phyloP scores from a whole-genome alignment of 2,888 invertebrate genomes.

The Tubulanus polymorphus region DNA sequence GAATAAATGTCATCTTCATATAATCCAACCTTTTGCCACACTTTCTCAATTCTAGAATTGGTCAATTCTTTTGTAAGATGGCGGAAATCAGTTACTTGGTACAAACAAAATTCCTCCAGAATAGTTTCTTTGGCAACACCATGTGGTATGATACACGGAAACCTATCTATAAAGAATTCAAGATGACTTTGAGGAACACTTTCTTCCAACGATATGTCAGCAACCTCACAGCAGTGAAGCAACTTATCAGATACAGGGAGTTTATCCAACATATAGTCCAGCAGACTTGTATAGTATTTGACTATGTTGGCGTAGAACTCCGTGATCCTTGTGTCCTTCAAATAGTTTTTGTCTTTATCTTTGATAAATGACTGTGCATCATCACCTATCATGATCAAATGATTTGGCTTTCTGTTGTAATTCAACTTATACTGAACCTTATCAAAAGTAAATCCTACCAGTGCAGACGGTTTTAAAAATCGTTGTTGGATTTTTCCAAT shows the following conservation, averaged over 20 bases:
- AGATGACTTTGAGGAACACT: no score
- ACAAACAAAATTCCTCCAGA: no score
- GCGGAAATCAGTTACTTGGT: no score
- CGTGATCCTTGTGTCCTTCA: constrained; percentile 14
- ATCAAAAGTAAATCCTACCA: neutral
- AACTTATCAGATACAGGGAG: constrained; percentile 20
- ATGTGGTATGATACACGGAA: no score
- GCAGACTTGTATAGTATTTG: constrained; percentile 14
- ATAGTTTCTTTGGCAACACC: no score
- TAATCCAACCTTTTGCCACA: no score
- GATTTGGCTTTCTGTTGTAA: neutral
- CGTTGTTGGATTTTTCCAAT: neutral
- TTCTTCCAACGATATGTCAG: no score
- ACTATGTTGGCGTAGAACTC: constrained; percentile 12
- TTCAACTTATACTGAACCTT: constrained; percentile 8
- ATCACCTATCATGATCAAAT: constrained; percentile 10
- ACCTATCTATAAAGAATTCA: no score
- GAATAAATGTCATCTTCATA: no score
- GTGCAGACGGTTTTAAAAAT: constrained; percentile 13
- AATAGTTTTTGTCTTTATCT: constrained; percentile 12
- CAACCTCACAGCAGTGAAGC: constrained; percentile 16
- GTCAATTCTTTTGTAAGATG: no score
- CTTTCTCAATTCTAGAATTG: no score
- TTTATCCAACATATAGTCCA: constrained; percentile 16
- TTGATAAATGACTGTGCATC: constrained; percentile 11